A percentile compares a stretch with the other conserved stretches of the same genome.
Conservation (phyloP, 1,140 invertebrate genomes). For the Paraescarpia echinospica region DNA sequence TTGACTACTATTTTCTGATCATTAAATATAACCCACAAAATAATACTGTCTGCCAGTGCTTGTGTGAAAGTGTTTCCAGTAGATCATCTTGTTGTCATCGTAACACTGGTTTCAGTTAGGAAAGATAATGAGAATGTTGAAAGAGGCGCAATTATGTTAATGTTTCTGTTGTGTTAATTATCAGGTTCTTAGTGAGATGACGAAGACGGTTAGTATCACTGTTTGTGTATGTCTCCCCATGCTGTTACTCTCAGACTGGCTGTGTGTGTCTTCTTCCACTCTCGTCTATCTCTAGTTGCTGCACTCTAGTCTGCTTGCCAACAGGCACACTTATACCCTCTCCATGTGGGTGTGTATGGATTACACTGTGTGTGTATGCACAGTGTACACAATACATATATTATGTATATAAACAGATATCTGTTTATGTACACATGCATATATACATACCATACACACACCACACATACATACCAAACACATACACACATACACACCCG, state of each 20-base stretch:
- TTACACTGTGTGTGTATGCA: not conserved
- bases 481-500: not conserved
- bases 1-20: not conserved
- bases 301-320: not conserved
- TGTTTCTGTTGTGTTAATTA: slow-evolving; percentile 1
- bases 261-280: not conserved
- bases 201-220: not conserved
- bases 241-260: not conserved
- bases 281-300: not conserved
- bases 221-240: not conserved
- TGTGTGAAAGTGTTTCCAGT: not conserved
- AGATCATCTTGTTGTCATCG: not conserved
- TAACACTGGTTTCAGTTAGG: not conserved
- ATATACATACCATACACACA: not conserved
- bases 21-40: not conserved
- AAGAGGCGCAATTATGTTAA: not conserved
- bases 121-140: not conserved
- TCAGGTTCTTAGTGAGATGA: slow-evolving; percentile 5
- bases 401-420: not conserved
- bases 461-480: not conserved
- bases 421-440: not conserved
- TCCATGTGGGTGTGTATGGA: not conserved
- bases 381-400: not conserved
- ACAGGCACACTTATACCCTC: not conserved
- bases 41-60: not conserved